These are phyloP conservation scores for Drosophila rufa DNA, from an alignment of 1,140 invertebrate species.

Conservation along the genomic window DNA sequence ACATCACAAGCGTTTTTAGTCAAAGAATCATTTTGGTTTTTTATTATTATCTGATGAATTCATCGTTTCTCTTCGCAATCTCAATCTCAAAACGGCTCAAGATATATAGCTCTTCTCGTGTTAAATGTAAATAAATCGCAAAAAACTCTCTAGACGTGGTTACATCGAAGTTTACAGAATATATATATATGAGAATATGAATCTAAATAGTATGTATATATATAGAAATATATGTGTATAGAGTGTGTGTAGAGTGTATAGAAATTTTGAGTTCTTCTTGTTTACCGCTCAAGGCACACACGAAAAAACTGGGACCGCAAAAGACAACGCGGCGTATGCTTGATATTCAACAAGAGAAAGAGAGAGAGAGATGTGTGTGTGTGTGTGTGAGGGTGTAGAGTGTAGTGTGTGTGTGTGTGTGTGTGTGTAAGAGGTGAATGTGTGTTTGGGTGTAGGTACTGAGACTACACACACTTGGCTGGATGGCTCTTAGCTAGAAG, in stretches of 20 bases:
- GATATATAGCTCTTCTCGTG: conserved; percentile 25
- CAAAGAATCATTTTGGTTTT: conserved; percentile 81
- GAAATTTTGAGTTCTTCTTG: conserved; percentile 13
- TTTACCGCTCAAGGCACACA: conserved; percentile 60
- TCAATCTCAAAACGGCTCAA: conserved; percentile 36
- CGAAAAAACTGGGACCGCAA: conserved; percentile 38
- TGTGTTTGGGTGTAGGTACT: background rate
- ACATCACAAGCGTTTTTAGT: conserved; percentile 85
- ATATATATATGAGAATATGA: conserved; percentile 21
- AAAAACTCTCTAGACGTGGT: conserved; percentile 43
- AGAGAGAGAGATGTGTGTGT: background rate
- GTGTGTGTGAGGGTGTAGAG: background rate
- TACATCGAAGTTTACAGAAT: conserved; percentile 42
- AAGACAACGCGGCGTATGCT: conserved; percentile 60
- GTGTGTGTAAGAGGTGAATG: conserved; percentile 1
- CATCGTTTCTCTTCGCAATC: conserved; percentile 71
- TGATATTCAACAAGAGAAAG: conserved; percentile 41
- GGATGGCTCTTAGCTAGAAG: background rate
- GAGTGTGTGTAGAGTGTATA: conserved; percentile 39
- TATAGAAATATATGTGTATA: conserved; percentile 24
- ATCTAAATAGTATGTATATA: conserved; percentile 38
- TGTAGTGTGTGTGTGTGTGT: background rate
- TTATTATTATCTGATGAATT: conserved; percentile 69
- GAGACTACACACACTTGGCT: conserved; percentile 3
- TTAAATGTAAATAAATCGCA: conserved; percentile 57